Base-by-base conservation (phyloP, 1,140 invertebrate genomes). In the Schlechtendalia chinensis region DNA sequence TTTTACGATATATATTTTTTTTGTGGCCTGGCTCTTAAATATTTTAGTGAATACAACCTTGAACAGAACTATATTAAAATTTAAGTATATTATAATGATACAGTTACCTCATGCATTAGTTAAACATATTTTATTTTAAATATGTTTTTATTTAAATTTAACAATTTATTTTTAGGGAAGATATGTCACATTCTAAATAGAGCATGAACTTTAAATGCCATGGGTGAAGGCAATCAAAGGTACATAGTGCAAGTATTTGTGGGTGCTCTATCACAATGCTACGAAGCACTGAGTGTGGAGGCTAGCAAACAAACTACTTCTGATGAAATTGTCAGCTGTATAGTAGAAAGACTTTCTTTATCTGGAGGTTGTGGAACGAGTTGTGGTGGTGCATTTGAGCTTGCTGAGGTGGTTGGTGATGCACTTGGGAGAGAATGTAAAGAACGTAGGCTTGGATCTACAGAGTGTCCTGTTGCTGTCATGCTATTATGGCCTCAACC, bases 401-500 rank as follows among this genome's bases (percentile, higher is more conserved):
- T 98, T 84, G 94, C 95, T 45, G 96, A 98, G 88, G 95, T 97
- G 53, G 89, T 92, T 85, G 93, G 92, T 81, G 92, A 94, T 86
- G 91, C 91, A 83, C 89, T 91, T 80, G 92, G 93, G 19, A 91
- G 93, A 84, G 93, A 96, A 85, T 97, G 95, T 85, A 97, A 98
- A 85, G 96, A 98, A 87, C 87, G 96, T 81, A 88, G 96, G 83
- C 89, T 98, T 22, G 93, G 93, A 61, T 88, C 91, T 54, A 88
- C 89, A 32, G 96, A 98, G 86, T 95, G 93, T 84, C 96, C 96
- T 1, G 95, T 97, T 12, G 92, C 93, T 29, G 89, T 98, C 45
- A 96, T 97, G 91, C 88, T 96, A 83, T 88, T 98, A 12, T 98
- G 96, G 96, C 96, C 96, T 22, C 94, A 95, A 85, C 87, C 75